A percentile compares a stretch with the other conserved stretches of the same genome.
phyloP scores from a whole-genome alignment of 2,888 invertebrate genomes.

The Colostygia pectinataria region DNA sequence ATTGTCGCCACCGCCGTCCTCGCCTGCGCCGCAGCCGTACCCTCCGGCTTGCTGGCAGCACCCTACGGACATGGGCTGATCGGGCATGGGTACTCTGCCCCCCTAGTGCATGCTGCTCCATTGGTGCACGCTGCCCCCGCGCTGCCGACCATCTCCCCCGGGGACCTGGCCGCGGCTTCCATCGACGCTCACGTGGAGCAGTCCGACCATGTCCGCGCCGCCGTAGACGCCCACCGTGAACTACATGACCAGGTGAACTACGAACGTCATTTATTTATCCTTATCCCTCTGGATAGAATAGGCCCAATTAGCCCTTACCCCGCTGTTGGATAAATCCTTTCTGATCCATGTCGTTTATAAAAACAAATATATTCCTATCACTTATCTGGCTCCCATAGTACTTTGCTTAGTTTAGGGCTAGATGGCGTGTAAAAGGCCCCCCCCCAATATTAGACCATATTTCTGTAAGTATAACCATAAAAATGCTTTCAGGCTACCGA shows the following conservation, averaged over 20 bases:
- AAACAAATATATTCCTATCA: no score
- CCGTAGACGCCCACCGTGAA: slow-evolving; percentile 71
- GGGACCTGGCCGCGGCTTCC: slow-evolving; percentile 70
- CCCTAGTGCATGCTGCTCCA: slow-evolving; percentile 50
- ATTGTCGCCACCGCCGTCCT: slow-evolving; percentile 82
- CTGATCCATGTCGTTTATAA: no score
- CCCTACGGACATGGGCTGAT: slow-evolving; percentile 53
- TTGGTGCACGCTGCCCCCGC: slow-evolving; percentile 52
- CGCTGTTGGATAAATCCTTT: no score
- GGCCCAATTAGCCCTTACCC: no score
- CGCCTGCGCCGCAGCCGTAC: slow-evolving; percentile 74
- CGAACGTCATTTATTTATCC: no score
- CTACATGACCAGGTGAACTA: slow-evolving; percentile 61
- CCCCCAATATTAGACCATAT: no score
- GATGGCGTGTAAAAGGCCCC: no score
- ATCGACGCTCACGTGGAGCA: slow-evolving; percentile 76
- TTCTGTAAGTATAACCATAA: no score
- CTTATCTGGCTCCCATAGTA: no score
- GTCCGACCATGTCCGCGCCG: slow-evolving; percentile 72
- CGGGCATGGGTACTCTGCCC: slow-evolving; percentile 43
- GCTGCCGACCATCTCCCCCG: slow-evolving; percentile 72
- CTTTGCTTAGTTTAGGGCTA: no score
- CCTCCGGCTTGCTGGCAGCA: slow-evolving; percentile 66
- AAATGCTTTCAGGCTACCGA: slow-evolving; percentile 52
- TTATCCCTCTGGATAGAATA: no score